phyloP scores from a whole-genome alignment of 2,797 vertebrate genomes.

The Anabas testudineus region DNA sequence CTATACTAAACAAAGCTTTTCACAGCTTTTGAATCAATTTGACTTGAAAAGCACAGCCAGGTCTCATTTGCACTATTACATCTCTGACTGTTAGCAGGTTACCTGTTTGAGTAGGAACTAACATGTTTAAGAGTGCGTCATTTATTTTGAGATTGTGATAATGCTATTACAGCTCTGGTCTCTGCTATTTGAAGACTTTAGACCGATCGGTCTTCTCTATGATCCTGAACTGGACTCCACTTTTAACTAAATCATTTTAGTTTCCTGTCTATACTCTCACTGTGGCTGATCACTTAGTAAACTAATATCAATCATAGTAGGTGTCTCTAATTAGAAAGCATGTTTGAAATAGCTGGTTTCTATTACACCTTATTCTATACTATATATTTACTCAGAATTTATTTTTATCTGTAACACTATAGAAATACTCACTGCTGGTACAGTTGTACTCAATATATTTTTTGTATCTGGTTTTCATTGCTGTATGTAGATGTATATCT shows the following conservation, averaged over 20 bases:
- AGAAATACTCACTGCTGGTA: constrained; percentile 98
- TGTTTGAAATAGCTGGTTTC: constrained; percentile 98
- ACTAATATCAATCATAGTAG: constrained; percentile 70
- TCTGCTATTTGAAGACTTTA: constrained; percentile 76
- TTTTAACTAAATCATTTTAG: constrained; percentile 65
- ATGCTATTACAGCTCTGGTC: constrained; percentile 82
- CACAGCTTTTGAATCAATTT: constrained; percentile 71
- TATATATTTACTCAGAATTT: constrained; percentile 91
- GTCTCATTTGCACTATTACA: constrained; percentile 90
- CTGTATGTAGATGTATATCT: constrained; percentile 79
- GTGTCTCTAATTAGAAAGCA: constrained; percentile 76
- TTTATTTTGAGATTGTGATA: constrained; percentile 81
- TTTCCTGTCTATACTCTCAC: constrained; percentile 80
- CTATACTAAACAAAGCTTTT: constrained; percentile 37
- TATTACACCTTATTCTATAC: constrained; percentile 93
- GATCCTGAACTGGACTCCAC: constrained; percentile 86
- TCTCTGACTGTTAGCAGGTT: constrained; percentile 78
- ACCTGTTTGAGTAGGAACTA: constrained; percentile 66
- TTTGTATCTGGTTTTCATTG: constrained; percentile 81
- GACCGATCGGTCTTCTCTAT: constrained; percentile 74
- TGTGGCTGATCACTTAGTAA: constrained; percentile 76
- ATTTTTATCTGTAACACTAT: constrained; percentile 93
- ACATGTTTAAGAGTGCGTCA: constrained; percentile 72
- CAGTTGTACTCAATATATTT: constrained; percentile 93
- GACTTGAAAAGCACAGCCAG: constrained; percentile 87